phyloP scores from a whole-genome alignment of 2,888 invertebrate species.

The Drosophila borborema region DNA sequence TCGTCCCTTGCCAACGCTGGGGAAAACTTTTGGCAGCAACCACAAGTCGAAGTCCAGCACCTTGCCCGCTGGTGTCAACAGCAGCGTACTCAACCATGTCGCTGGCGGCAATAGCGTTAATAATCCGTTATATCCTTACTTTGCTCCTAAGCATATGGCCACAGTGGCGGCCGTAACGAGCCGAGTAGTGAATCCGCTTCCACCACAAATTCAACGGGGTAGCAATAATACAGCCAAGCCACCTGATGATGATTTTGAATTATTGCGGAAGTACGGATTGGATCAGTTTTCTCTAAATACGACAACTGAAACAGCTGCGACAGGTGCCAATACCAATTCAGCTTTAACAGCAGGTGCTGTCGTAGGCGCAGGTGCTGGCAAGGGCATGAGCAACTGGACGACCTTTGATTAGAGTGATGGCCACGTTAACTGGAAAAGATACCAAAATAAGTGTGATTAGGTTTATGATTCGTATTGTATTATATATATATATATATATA shows the following conservation, averaged over 20 bases:
- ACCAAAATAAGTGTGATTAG: slow-evolving; percentile 78
- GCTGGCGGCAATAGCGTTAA: slow-evolving; percentile 68
- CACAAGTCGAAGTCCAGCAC: slow-evolving; percentile 78
- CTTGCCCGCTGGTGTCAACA: slow-evolving; percentile 73
- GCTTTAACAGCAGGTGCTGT: slow-evolving; percentile 55
- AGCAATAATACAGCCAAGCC: slow-evolving; percentile 63
- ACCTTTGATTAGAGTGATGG: slow-evolving; percentile 80
- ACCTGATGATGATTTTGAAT: slow-evolving; percentile 84
- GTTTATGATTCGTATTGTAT: slow-evolving; percentile 49
- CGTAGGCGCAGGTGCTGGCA: slow-evolving; percentile 51
- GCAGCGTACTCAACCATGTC: slow-evolving; percentile 51
- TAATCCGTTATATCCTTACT: slow-evolving; percentile 86
- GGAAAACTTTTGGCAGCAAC: slow-evolving; percentile 43
- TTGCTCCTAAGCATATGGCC: slow-evolving; percentile 84
- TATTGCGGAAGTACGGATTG: slow-evolving; percentile 84
- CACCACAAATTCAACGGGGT: slow-evolving; percentile 64
- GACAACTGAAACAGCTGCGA: slow-evolving; percentile 47
- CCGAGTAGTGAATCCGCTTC: slow-evolving; percentile 58
- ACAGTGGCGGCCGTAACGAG: slow-evolving; percentile 59
- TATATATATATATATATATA: not conserved
- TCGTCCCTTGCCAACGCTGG: slow-evolving; percentile 83
- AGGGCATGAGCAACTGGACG: slow-evolving; percentile 84
- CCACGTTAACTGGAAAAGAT: slow-evolving; percentile 44
- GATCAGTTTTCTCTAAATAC: slow-evolving; percentile 84
- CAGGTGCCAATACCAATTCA: slow-evolving; percentile 30